Evolutionary conservation across 2,113 vertebrate species (phyloP).

Genomic region (Xiphorhynchus elegans): DNA sequence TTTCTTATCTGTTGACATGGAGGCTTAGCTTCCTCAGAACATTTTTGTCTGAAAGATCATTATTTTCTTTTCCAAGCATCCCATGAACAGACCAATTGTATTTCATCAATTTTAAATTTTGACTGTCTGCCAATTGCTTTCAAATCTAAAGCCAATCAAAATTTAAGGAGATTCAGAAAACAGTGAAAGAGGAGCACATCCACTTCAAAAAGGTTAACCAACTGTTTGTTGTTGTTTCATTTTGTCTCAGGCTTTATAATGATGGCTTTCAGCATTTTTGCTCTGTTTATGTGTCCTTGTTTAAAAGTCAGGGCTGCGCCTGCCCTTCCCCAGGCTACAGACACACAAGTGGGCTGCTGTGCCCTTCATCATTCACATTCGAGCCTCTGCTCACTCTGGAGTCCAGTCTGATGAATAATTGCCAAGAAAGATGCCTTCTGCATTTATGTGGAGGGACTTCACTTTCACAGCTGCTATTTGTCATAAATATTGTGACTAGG

Average conservation of each 20-base stretch:
- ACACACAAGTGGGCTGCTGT: conserved; percentile 19
- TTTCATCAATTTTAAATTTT: conserved; percentile 57
- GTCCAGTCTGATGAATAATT: not conserved
- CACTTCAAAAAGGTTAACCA: conserved; percentile 55
- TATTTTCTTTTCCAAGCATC: conserved; percentile 57
- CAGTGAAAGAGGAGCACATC: conserved; percentile 32
- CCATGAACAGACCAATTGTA: conserved; percentile 56
- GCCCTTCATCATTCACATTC: not conserved
- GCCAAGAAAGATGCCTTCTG: not conserved
- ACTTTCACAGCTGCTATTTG: conserved; percentile 20
- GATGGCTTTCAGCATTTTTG: conserved; percentile 52
- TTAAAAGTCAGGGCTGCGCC: conserved; percentile 12
- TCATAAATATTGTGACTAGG: not conserved
- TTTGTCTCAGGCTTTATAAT: conserved; percentile 46
- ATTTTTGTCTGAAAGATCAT: conserved; percentile 60
- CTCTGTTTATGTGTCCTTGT: conserved; percentile 3
- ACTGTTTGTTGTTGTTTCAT: conserved; percentile 31
- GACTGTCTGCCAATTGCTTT: conserved; percentile 46
- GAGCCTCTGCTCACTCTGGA: not conserved
- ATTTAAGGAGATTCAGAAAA: conserved; percentile 39
- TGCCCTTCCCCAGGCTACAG: not conserved
- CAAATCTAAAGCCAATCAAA: conserved; percentile 57
- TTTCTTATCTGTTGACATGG: conserved; percentile 48
- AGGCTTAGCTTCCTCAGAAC: conserved; percentile 52
- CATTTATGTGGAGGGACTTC: not conserved